phyloP scores from a whole-genome alignment of 2,797 vertebrate species.

The Nothura maculosa region DNA sequence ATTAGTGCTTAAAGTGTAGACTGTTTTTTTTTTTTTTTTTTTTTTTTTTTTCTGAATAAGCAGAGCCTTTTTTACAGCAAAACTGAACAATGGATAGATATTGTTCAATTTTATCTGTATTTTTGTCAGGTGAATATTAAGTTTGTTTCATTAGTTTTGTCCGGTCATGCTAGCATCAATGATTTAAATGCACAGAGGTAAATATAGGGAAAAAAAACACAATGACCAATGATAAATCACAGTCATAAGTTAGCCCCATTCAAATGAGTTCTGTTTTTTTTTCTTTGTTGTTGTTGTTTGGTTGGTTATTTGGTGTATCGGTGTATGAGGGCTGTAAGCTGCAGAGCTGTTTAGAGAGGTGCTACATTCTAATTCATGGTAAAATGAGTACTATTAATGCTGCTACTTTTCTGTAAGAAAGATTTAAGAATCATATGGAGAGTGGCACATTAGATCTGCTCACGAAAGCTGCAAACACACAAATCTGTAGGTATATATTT shows the following conservation, averaged over 20 bases:
- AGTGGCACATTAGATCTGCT: conserved; percentile 34
- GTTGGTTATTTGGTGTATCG: not conserved
- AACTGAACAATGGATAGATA: not conserved
- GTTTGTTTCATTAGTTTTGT: not conserved
- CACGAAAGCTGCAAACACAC: not conserved
- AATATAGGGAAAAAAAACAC: not conserved
- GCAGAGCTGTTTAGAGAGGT: not conserved
- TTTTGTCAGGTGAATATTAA: not conserved
- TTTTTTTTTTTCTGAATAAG: not conserved
- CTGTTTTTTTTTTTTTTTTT: not conserved
- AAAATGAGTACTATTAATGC: not conserved
- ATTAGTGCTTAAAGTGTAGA: not conserved
- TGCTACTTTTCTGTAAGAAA: conserved; percentile 1
- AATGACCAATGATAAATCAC: not conserved
- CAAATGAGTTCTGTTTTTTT: not conserved
- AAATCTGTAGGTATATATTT: not conserved
- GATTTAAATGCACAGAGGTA: not conserved
- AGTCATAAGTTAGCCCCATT: not conserved
- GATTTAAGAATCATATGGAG: not conserved
- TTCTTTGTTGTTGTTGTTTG: not conserved
- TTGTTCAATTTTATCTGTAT: not conserved
- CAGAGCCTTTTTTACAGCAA: not conserved
- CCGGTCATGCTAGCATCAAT: not conserved
- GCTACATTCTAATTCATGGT: not conserved
- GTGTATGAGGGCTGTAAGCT: not conserved